These are phyloP conservation scores for Parus major DNA, from an alignment of 2,113 vertebrate genomes.

Conservation along the genomic window DNA sequence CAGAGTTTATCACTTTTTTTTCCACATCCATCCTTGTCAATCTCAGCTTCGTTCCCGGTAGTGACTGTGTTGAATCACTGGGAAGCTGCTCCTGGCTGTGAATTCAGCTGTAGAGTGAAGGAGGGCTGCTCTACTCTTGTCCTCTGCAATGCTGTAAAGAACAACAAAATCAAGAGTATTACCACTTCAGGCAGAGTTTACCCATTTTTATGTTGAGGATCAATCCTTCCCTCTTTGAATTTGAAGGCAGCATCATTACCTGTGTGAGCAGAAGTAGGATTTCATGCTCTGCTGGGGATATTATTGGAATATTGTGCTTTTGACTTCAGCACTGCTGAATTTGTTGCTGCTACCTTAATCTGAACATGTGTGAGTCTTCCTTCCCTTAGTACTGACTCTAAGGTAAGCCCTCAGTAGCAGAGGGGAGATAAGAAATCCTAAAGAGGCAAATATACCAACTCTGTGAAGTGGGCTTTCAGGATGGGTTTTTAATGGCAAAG, in stretches of 20 bases:
- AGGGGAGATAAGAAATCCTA: not conserved
- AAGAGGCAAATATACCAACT: not conserved
- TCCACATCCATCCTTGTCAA: not conserved
- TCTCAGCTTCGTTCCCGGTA: not conserved
- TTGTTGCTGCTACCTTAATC: not conserved
- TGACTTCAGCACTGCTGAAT: not conserved
- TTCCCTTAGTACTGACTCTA: not conserved
- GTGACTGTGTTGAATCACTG: not conserved
- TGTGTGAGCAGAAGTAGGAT: not conserved
- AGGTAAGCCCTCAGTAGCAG: not conserved
- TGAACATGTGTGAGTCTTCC: not conserved
- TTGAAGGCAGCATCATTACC: not conserved
- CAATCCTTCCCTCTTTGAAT: not conserved
- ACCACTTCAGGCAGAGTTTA: not conserved
- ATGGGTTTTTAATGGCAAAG: not conserved
- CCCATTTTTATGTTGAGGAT: not conserved
- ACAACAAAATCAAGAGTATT: not conserved
- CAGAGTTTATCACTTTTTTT: not conserved
- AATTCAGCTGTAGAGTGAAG: not conserved
- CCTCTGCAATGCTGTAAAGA: not conserved
- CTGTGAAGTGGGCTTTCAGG: not conserved
- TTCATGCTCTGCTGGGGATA: not conserved
- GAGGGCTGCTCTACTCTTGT: not conserved
- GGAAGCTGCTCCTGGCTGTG: constrained; percentile 24
- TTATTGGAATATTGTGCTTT: not conserved